Evolutionary conservation across 2,888 invertebrate genomes (phyloP), one percentile per base, ranked within the genome.

Genomic region (Eulithis prunata): DNA sequence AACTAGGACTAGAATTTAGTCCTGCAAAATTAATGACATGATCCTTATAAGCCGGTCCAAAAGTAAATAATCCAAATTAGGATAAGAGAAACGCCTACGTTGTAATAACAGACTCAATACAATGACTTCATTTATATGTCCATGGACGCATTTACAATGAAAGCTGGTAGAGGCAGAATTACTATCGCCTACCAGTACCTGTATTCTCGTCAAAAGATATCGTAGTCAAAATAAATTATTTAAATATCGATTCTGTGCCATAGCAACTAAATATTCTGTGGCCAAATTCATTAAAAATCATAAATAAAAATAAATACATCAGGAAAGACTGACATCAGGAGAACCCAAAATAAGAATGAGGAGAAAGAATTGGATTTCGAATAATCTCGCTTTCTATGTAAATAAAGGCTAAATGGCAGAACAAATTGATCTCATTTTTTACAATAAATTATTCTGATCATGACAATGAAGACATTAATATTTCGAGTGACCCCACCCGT

Each of bases 401-500:
- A 54, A 36, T 47, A 3, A 21, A 12, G 3, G 28, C 36, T 53
- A 36, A 13, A 46, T 21, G 41, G 13, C 28, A 56, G 51, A 62
- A 73, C 67, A 69, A 69, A 73, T 64, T 71, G 64, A 57, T 49
- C 68, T 67, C 65, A 70, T 72, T 71, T 67, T 54, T n/a, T 8
- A 51, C 55, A 41, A 71, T 73, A 73, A 66, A 68, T 71, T 70
- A 73, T 73, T 71, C 66, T 28, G 65, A 68, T 52, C 64, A 71
- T 70, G 47, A 66, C 70, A 73, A 73, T 73, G 64, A 67, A 73
- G 73, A 68, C 72, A 65, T 73, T 66, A 70, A 51, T 12, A 58
- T 46, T 56, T 59, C 61, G 62, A 66, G 70, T 70, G 69, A 70
- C 66, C 73, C 54, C 57, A 36, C 49, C 57, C 59, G 47, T 28